phyloP scores from a whole-genome alignment of 2,888 invertebrate species.

The Onchidella celtica region DNA sequence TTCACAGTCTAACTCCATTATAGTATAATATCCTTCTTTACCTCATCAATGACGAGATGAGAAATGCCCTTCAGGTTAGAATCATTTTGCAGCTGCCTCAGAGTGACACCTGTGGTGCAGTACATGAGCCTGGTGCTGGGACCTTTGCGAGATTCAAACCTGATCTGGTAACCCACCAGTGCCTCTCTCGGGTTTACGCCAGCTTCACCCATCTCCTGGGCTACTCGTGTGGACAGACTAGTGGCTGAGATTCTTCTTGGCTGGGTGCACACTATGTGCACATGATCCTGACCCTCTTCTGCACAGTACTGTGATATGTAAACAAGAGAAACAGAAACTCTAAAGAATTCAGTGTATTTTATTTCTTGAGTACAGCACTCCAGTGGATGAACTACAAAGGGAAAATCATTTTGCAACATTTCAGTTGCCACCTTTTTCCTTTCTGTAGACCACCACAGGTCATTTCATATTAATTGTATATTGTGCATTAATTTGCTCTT shows the following conservation, averaged over 20 bases:
- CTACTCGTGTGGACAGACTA: slow-evolving; percentile 75
- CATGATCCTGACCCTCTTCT: slow-evolving; percentile 54
- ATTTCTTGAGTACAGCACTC: no score
- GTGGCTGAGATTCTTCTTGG: slow-evolving; percentile 77
- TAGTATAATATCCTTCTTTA: no score
- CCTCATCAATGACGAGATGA: slow-evolving; percentile 78
- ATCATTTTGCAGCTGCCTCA: slow-evolving; percentile 89
- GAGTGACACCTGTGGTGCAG: slow-evolving; percentile 93
- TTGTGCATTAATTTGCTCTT: no score
- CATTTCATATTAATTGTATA: no score
- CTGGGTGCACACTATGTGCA: slow-evolving; percentile 76
- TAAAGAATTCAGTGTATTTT: no score
- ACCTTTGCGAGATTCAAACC: slow-evolving; percentile 73
- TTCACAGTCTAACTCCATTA: no score
- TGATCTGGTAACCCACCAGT: slow-evolving; percentile 73
- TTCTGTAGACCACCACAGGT: no score
- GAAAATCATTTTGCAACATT: no score
- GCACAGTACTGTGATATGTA: slow-evolving; percentile 57
- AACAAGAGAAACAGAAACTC: no score
- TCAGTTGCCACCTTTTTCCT: no score
- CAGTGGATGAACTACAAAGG: no score
- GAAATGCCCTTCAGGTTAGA: slow-evolving; percentile 66
- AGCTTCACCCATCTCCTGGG: slow-evolving; percentile 74
- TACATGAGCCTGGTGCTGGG: slow-evolving; percentile 82
- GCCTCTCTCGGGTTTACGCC: slow-evolving; percentile 61